Conservation (phyloP, 2,888 invertebrate species). For the Lycocerus yunnanus region DNA sequence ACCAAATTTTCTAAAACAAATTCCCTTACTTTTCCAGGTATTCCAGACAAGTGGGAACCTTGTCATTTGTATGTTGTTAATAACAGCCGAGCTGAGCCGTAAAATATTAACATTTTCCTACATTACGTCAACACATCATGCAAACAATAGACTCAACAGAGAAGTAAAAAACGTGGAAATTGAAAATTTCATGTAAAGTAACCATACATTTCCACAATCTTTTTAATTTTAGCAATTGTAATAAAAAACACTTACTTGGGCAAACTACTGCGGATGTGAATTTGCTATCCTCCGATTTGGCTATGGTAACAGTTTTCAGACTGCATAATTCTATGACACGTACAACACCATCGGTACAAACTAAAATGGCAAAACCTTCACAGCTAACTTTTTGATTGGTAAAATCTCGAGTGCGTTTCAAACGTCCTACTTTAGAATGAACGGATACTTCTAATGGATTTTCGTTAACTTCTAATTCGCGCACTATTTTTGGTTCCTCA, state of each 20-base stretch:
- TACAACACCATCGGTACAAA: slow-evolving; percentile 76
- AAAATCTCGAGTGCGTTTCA: slow-evolving; percentile 20
- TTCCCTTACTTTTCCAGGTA: too few relatives aligned
- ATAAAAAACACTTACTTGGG: slow-evolving; percentile 65
- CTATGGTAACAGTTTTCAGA: slow-evolving; percentile 70
- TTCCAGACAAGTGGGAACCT: too few relatives aligned
- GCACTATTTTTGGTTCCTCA: slow-evolving; percentile 65
- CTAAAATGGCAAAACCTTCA: slow-evolving; percentile 70
- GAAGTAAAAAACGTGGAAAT: too few relatives aligned
- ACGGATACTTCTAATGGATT: slow-evolving; percentile 73
- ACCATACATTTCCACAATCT: background rate
- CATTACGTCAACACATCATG: too few relatives aligned
- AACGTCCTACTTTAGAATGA: slow-evolving; percentile 61
- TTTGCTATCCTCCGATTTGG: slow-evolving; percentile 68
- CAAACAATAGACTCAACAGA: too few relatives aligned
- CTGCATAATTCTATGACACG: slow-evolving; percentile 74
- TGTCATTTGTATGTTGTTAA: too few relatives aligned
- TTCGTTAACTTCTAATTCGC: slow-evolving; percentile 67
- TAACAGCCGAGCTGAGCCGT: too few relatives aligned
- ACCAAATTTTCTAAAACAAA: too few relatives aligned
- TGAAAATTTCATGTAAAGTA: too few relatives aligned
- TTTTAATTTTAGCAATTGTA: background rate
- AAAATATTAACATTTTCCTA: too few relatives aligned
- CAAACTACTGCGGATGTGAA: slow-evolving; percentile 86
- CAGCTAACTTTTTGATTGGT: slow-evolving; percentile 41